phyloP scores from a whole-genome alignment of 2,797 vertebrate species.

The Otolemur crassicaudatus region DNA sequence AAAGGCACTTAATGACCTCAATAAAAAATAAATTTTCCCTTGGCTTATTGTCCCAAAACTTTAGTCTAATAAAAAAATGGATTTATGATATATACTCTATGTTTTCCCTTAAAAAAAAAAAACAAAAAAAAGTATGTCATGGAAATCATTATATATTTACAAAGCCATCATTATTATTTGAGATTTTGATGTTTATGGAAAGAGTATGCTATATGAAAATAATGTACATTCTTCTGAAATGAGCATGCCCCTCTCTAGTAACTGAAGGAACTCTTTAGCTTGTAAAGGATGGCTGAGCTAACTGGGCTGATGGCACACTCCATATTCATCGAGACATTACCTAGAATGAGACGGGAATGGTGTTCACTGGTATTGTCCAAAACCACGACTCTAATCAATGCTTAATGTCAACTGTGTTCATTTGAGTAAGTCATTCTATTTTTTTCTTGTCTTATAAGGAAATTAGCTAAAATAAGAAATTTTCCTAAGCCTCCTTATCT shows the following conservation, averaged over 20 bases:
- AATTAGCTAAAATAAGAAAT: neutral
- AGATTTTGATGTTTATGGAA: constrained; percentile 23
- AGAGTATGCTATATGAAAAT: neutral
- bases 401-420: neutral
- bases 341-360: neutral
- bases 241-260: neutral
- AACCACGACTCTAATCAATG: neutral
- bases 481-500: neutral
- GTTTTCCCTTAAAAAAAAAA: constrained; percentile 25
- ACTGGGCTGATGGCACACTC: neutral
- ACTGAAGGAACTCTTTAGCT: neutral
- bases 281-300: neutral
- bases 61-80: constrained; percentile 8
- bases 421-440: neutral
- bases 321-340: neutral
- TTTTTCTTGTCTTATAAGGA: neutral
- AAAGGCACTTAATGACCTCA: neutral
- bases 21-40: neutral
- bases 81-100: neutral
- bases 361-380: neutral
- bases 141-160: neutral
- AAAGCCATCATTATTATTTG: neutral
- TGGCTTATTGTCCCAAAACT: neutral
- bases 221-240: neutral
- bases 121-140: neutral